These are phyloP conservation scores for Myopa testacea DNA, from an alignment of 2,888 invertebrate species.

Conservation along the genomic window DNA sequence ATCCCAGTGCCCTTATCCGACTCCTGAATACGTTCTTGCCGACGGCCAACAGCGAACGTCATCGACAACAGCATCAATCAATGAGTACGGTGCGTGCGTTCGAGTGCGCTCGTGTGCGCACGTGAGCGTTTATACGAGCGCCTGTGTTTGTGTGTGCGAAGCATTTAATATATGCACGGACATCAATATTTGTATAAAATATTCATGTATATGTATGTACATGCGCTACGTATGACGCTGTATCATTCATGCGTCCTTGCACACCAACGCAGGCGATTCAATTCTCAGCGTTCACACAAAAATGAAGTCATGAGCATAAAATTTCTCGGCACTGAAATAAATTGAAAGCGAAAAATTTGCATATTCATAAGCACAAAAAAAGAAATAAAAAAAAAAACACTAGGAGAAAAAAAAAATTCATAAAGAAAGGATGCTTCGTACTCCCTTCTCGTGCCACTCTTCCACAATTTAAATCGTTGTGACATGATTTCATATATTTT, in stretches of 20 bases:
- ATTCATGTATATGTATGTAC: background rate
- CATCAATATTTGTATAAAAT: constrained; percentile 3
- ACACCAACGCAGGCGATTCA: background rate
- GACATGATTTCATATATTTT: constrained; percentile 4
- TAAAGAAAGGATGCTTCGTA: background rate
- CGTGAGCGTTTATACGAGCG: background rate
- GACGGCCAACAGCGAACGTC: background rate
- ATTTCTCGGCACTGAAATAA: background rate
- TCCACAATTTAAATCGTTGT: background rate
- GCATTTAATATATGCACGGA: constrained; percentile 12
- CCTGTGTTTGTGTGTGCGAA: background rate
- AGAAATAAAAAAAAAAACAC: background rate
- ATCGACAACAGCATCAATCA: constrained; percentile 28
- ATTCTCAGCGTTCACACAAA: background rate
- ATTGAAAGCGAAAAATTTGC: background rate
- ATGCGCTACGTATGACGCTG: background rate
- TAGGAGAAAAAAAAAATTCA: background rate
- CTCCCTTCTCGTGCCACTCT: background rate
- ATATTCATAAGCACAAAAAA: constrained; percentile 2
- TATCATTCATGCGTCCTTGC: background rate
- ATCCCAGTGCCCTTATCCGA: background rate
- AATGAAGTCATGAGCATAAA: background rate
- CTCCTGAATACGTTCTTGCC: background rate
- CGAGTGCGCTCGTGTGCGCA: background rate
- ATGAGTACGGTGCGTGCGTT: background rate